Conservation (phyloP, 2,888 invertebrate species). For the Macrophya annulata region DNA sequence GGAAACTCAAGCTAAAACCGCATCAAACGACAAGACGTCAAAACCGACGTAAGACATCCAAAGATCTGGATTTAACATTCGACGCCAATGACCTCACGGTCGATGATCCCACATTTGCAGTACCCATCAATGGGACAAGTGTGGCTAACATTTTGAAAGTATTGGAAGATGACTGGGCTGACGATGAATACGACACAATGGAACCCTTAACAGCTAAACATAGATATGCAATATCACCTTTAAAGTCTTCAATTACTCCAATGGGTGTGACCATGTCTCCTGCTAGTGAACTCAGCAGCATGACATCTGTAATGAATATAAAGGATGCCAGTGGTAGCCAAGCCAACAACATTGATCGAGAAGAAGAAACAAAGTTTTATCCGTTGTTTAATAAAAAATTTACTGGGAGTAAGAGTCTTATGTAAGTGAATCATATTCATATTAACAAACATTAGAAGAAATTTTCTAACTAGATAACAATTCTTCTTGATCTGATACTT, state of each 20-base stretch:
- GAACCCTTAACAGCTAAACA: slow-evolving; percentile 60
- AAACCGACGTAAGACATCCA: slow-evolving; percentile 64
- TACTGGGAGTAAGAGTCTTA: slow-evolving; percentile 59
- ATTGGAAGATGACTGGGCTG: slow-evolving; percentile 77
- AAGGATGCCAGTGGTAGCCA: slow-evolving; percentile 72
- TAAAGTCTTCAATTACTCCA: slow-evolving; percentile 64
- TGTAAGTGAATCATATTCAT: slow-evolving; percentile 29
- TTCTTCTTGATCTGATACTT: not conserved
- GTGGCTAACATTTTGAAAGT: slow-evolving; percentile 75
- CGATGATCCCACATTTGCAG: slow-evolving; percentile 71
- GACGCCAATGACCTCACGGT: slow-evolving; percentile 76
- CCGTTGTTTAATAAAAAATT: slow-evolving; percentile 74
- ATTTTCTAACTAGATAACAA: not conserved
- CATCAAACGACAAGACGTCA: slow-evolving; percentile 17
- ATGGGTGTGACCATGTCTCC: slow-evolving; percentile 77
- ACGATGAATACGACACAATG: slow-evolving; percentile 74
- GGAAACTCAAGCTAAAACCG: slow-evolving; percentile 69
- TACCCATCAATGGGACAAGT: slow-evolving; percentile 69
- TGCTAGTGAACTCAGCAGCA: slow-evolving; percentile 80
- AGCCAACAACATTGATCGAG: slow-evolving; percentile 62
- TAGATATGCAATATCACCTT: slow-evolving; percentile 63
- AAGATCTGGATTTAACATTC: slow-evolving; percentile 66
- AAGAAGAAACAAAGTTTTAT: slow-evolving; percentile 59
- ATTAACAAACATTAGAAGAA: not conserved
- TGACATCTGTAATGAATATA: slow-evolving; percentile 82